phyloP scores from a whole-genome alignment of 2,888 invertebrate species.

The Chorisops tibialis region DNA sequence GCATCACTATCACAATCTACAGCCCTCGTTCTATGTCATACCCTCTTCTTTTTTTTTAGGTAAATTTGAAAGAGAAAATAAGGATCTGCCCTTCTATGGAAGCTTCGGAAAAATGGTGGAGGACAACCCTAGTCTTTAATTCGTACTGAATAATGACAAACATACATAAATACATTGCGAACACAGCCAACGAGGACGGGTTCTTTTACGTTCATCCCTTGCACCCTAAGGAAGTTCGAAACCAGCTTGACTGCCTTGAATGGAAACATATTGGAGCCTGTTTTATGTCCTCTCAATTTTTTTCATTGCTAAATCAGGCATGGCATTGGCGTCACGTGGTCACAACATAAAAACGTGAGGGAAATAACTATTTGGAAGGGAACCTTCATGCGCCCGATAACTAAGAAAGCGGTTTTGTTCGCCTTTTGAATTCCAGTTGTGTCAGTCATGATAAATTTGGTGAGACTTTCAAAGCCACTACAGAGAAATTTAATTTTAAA shows the following conservation, averaged over 20 bases:
- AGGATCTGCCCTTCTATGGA: constrained; percentile 14
- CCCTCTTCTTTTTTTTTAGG: constrained; percentile 17
- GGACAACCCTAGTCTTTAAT: constrained; percentile 29
- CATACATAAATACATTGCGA: constrained; percentile 12
- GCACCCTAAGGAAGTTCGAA: constrained; percentile 5
- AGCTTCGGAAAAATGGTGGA: constrained; percentile 13
- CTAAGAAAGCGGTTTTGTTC: too few species aligned
- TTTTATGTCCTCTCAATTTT: constrained; percentile 33
- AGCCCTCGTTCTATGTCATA: neutral
- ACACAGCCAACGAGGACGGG: constrained; percentile 17
- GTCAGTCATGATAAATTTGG: too few species aligned
- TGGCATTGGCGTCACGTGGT: constrained; percentile 50
- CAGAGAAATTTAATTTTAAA: too few species aligned
- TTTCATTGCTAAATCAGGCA: constrained; percentile 35
- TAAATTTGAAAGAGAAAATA: constrained; percentile 28
- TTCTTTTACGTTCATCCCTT: constrained; percentile 4
- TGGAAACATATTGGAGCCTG: constrained; percentile 34
- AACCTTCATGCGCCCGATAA: neutral
- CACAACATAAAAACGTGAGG: constrained; percentile 53
- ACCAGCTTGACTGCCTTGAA: constrained; percentile 20
- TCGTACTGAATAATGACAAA: constrained; percentile 21
- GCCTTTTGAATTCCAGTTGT: too few species aligned
- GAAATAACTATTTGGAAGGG: constrained; percentile 37
- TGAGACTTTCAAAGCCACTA: too few species aligned
- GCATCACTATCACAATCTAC: constrained; percentile 12